These are phyloP conservation scores for Ictalurus furcatus DNA, from an alignment of 2,113 vertebrate genomes.

Conservation along the genomic window DNA sequence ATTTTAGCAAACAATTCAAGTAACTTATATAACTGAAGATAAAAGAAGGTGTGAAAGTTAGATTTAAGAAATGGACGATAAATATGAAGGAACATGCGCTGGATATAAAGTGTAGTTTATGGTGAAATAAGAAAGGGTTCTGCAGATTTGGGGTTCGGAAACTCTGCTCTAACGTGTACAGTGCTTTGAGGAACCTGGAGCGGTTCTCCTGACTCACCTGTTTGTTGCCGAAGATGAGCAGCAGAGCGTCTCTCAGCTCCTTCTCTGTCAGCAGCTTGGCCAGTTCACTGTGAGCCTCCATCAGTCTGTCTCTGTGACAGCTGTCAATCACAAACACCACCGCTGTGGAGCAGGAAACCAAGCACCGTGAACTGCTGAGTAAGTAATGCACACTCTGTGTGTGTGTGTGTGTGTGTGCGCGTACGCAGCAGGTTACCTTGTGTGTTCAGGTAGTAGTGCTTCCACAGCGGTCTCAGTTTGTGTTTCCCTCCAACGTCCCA, in stretches of 20 bases:
- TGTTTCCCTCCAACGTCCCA: conserved; percentile 99
- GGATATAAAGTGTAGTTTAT: background rate
- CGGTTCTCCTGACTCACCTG: conserved; percentile 77
- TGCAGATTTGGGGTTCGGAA: background rate
- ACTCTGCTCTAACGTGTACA: no score
- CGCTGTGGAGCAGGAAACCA: conserved; percentile 67
- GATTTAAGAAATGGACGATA: background rate
- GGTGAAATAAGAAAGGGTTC: background rate
- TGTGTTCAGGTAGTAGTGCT: conserved; percentile 98
- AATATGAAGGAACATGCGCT: background rate
- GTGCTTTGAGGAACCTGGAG: background rate
- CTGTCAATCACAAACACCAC: conserved; percentile 98
- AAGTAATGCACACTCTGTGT: background rate
- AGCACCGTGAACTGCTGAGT: background rate
- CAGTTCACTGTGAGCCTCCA: conserved; percentile 94
- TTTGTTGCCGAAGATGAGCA: conserved; percentile 98
- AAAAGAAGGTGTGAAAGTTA: background rate
- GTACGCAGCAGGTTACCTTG: conserved; percentile 79
- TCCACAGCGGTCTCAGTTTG: conserved; percentile 95
- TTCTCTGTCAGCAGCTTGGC: conserved; percentile 96
- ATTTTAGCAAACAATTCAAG: background rate
- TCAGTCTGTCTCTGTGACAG: conserved; percentile 91
- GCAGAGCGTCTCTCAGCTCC: conserved; percentile 91
- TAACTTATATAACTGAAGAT: background rate
- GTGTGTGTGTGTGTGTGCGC: background rate